Base-by-base conservation (phyloP, 2,797 vertebrate genomes). In the Tragelaphus eurycerus region DNA sequence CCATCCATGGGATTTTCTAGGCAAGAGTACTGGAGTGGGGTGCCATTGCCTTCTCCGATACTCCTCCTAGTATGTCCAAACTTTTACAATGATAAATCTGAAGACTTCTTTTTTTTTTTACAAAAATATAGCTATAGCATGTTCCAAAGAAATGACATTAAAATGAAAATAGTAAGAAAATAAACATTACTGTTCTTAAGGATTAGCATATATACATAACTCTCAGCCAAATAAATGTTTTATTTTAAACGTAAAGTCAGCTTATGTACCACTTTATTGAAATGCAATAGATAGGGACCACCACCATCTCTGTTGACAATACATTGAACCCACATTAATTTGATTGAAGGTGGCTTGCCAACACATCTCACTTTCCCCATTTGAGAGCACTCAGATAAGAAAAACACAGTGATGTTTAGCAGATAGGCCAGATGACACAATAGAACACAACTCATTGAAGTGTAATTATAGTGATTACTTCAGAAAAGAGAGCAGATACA, bases 401-500 rank as follows among this genome's bases (percentile, higher is more conserved):
- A 97, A 98, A 98, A 94, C 95, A 97, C 29, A 95, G 95, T 92
- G 96, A 96, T 92, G 78, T 79, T 96, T 95, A 97, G 96, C 96
- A 98, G 97, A 97, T 95, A 98, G 96, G 54, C 31, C 38, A 6
- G 4, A 10, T 97, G 88, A 79, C 38, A 14, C 83, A 98, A 98
- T 54, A 60, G 86, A 34, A 96, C 0, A 0, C n/a, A 97, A 97
- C 78, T 94, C 84, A 93, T 43, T 29, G 98, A 74, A 98, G 93
- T 96, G 94, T 98, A 98, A 98, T 96, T 95, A 98, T 27, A 95
- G 94, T 92, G 92, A 98, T 97, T 97, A 97, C 94, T 95, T 96
- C 88, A 97, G 96, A 97, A 96, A 90, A 96, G 95, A 84, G 90
- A 96, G 87, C 54, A 96, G 96, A 97, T 67, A 96, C 60, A 82